phyloP scores from a whole-genome alignment of 2,797 vertebrate species.

The Gymnocypris eckloni region DNA sequence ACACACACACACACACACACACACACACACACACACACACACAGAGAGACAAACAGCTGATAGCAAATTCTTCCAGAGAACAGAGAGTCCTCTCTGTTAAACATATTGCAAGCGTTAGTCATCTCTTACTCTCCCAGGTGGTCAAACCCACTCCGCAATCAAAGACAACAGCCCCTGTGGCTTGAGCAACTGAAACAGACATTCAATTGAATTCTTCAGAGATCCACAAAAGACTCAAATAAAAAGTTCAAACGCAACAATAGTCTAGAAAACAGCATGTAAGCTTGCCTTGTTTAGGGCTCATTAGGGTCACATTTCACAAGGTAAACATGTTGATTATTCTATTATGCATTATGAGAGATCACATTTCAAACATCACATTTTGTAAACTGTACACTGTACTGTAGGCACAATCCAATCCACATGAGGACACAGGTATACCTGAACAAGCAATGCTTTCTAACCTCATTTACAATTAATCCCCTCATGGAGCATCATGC shows the following conservation, averaged over 20 bases:
- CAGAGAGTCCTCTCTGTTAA: constrained; percentile 8
- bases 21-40: background rate
- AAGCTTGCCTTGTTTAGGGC: constrained; percentile 4
- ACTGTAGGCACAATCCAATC: background rate
- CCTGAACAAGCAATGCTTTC: background rate
- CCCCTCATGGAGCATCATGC: background rate
- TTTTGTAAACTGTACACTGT: too few species aligned
- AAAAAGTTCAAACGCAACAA: background rate
- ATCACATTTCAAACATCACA: constrained; percentile 22
- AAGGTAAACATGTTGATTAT: constrained; percentile 10
- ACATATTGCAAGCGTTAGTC: background rate
- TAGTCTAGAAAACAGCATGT: constrained; percentile 25
- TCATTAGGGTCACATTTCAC: constrained; percentile 24
- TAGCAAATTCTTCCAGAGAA: background rate
- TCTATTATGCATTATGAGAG: constrained; percentile 6
- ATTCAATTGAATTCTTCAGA: background rate
- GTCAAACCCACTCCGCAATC: constrained; percentile 2
- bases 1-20: background rate
- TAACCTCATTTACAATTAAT: background rate
- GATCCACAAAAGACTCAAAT: background rate
- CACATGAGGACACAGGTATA: background rate
- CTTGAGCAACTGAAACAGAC: background rate
- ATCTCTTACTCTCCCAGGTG: constrained; percentile 6
- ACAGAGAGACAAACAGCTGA: background rate
- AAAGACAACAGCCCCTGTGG: constrained; percentile 12